Conservation (phyloP, 2,888 invertebrate species). For the Pristionchus fissidentatus region DNA sequence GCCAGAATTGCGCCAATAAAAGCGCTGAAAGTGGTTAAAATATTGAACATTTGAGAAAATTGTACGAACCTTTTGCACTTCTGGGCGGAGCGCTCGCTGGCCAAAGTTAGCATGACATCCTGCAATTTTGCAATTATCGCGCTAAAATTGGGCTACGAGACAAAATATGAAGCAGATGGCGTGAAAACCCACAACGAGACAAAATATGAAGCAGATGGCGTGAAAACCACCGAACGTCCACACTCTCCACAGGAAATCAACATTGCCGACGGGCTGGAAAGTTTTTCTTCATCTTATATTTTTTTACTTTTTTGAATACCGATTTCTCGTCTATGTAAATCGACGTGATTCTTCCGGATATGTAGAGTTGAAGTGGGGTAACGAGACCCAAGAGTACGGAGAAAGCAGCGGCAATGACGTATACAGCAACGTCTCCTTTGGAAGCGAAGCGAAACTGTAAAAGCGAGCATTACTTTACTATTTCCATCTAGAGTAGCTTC, state of each 20-base stretch:
- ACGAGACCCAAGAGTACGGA: background rate
- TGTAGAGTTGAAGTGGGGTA: background rate
- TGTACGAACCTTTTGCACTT: background rate
- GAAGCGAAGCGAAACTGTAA: background rate
- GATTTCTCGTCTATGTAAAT: background rate
- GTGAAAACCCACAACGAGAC: background rate
- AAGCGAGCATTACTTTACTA: background rate
- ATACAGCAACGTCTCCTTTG: background rate
- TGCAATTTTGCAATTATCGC: background rate
- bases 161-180: background rate
- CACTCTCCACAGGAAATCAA: background rate
- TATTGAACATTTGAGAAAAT: too few species aligned
- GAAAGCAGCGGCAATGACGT: background rate
- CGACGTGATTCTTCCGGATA: background rate
- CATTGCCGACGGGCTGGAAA: background rate
- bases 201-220: background rate
- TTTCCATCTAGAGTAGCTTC: too few species aligned
- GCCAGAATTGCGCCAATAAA: background rate
- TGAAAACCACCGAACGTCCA: background rate
- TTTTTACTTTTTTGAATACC: background rate
- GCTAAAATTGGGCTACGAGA: too few species aligned
- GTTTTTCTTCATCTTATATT: background rate
- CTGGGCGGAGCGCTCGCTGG: slow-evolving; percentile 5
- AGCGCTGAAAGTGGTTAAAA: background rate
- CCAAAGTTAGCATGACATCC: background rate